Conservation (phyloP, 1,140 invertebrate species). For the Protaetia brevitarsis region DNA sequence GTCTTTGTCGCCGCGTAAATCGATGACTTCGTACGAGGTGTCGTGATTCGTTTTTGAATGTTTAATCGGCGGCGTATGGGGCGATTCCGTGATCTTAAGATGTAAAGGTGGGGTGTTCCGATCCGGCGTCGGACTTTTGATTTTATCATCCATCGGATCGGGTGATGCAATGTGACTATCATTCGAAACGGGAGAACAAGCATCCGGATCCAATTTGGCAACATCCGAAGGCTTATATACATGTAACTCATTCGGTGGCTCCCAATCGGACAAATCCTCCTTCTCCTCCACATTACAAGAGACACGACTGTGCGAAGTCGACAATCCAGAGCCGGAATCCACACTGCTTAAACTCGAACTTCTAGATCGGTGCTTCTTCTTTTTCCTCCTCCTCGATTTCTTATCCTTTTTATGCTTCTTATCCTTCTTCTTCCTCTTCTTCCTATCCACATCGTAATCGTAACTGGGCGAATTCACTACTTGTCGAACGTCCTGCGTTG, state of each 20-base stretch:
- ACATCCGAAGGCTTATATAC: constrained; percentile 22
- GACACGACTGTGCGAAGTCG: constrained; percentile 2
- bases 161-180: constrained; percentile 45
- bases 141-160: constrained; percentile 43
- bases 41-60: constrained; percentile 7
- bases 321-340: constrained; percentile 34
- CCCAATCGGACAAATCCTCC: constrained; percentile 53
- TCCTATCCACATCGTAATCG: constrained; percentile 47
- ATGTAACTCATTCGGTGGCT: constrained; percentile 23
- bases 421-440: constrained; percentile 57
- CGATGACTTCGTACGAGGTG: not conserved
- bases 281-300: constrained; percentile 26
- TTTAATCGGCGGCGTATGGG: constrained; percentile 42
- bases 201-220: constrained; percentile 35
- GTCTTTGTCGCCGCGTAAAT: constrained; percentile 20
- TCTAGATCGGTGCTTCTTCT: constrained; percentile 62
- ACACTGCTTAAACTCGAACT: constrained; percentile 57
- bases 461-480: constrained; percentile 37
- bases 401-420: constrained; percentile 66
- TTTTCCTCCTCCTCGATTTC: constrained; percentile 61
- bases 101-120: constrained; percentile 55
- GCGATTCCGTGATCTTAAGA: constrained; percentile 35
- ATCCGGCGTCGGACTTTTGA: constrained; percentile 42
- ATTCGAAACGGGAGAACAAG: constrained; percentile 46
- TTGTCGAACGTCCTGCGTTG: constrained; percentile 34